A percentile compares a stretch with the other conserved stretches of the same genome.
These are phyloP conservation scores for Saimiri boliviensis DNA, from an alignment of 2,113 vertebrate species.

Conservation along the genomic window DNA sequence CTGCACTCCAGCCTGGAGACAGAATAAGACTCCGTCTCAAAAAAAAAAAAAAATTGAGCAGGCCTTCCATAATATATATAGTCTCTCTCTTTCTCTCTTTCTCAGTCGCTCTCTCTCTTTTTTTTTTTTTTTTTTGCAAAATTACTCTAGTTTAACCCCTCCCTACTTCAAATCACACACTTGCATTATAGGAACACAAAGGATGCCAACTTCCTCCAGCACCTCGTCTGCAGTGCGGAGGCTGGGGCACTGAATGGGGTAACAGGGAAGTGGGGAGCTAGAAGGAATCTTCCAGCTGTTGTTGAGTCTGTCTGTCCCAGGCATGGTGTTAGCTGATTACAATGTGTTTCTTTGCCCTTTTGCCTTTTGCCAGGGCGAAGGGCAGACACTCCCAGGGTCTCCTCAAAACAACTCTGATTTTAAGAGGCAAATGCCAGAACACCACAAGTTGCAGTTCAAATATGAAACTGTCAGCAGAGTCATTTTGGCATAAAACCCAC, in stretches of 20 bases:
- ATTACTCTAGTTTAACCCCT: not conserved
- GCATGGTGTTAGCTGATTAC: not conserved
- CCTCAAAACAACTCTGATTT: not conserved
- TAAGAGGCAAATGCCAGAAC: not conserved
- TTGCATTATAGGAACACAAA: not conserved
- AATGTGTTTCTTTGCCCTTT: not conserved
- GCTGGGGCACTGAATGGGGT: not conserved
- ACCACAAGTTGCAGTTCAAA: constrained; percentile 4
- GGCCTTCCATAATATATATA: not conserved
- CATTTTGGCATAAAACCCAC: not conserved
- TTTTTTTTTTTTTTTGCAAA: not conserved
- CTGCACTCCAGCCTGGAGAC: too few species aligned
- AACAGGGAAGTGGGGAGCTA: not conserved
- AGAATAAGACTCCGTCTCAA: too few species aligned
- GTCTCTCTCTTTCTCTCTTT: too few species aligned
- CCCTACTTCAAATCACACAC: not conserved
- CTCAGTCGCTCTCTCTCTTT: too few species aligned
- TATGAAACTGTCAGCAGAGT: not conserved
- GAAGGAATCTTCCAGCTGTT: not conserved
- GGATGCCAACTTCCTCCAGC: too few species aligned
- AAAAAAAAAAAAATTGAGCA: not conserved
- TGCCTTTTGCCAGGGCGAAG: not conserved
- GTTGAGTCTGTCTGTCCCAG: not conserved
- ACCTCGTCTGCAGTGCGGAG: not conserved
- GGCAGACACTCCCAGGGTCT: not conserved